Evolutionary conservation across 1,140 invertebrate species (phyloP), one percentile per base, ranked within the genome.

Genomic region (Rhagoletis pomonella): DNA sequence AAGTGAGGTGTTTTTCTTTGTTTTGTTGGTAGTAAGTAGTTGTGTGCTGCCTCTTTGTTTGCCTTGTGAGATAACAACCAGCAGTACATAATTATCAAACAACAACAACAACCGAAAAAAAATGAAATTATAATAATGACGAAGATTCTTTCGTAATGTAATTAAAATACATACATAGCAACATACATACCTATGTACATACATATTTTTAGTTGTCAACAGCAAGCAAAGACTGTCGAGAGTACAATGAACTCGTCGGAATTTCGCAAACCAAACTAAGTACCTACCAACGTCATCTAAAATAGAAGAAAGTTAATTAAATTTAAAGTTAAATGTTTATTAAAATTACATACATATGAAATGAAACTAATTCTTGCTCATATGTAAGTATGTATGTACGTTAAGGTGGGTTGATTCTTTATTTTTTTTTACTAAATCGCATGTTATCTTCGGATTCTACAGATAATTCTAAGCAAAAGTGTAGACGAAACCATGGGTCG

Each of bases 121-220:
- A 62, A 55, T 55, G 50, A 55, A 29, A 29, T 55, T 7, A 55
- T 55, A 55, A 55, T 55, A 55, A 7, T 55, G 50, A 5, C 50
- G 12, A 62, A 44, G 67, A 73, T 42, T 44, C 67, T 73, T 73
- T 73, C 67, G 67, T 17, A 44, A 47, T 44, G 67, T 42, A 73
- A 17, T 73, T 73, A 73, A 73, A 42, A 73, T 29, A 29, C 29
- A 29, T 29, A 29, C 29, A 29, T 29, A n/a, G n/a, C n/a, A n/a
- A n/a, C n/a, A 73, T 29, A 29, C 29, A 29, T 29, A 29, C 29
- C 0, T 29, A 59, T 59, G 58, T 59, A 59, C 0, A 1, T 59
- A 59, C 12, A 12, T 62, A 14, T 62, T n/a, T 55, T 73, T 44
- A 67, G 14, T 73, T 47, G 67, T 73, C 14, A 73, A 12, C 67